Percentiles rank a stretch among this genome's conserved stretches.
Conservation (phyloP, 1,140 invertebrate species). For the Danaus melanippus region DNA sequence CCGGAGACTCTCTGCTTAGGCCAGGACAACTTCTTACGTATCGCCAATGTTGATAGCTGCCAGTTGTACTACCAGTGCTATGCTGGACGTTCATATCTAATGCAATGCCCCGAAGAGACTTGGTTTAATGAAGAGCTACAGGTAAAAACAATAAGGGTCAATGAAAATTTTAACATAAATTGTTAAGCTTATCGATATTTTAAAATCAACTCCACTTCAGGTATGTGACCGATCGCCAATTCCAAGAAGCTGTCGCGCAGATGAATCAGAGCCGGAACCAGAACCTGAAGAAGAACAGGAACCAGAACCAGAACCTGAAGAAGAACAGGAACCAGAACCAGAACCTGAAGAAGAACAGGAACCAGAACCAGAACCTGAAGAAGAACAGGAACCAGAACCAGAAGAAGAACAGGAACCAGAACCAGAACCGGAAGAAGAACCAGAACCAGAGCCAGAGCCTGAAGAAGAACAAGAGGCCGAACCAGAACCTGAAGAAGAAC, state of each 20-base stretch:
- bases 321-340: slow-evolving; percentile 25
- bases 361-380: slow-evolving; percentile 32
- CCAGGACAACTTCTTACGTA: slow-evolving; percentile 60
- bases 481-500: slow-evolving; percentile 14
- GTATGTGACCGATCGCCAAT: slow-evolving; percentile 47
- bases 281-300: slow-evolving; percentile 32
- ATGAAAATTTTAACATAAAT: too few relatives aligned
- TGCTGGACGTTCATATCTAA: slow-evolving; percentile 45
- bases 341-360: slow-evolving; percentile 33
- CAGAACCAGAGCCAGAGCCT: slow-evolving; percentile 18
- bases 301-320: slow-evolving; percentile 29
- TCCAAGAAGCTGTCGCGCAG: slow-evolving; percentile 33
- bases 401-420: slow-evolving; percentile 24
- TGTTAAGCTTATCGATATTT: too few relatives aligned
- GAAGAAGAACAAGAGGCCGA: slow-evolving; percentile 18
- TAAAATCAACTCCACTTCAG: slow-evolving; percentile 26
- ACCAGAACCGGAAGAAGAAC: slow-evolving; percentile 18
- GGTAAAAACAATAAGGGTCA: slow-evolving; percentile 24
- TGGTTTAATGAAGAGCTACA: slow-evolving; percentile 65
- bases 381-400: slow-evolving; percentile 31
- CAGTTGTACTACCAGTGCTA: slow-evolving; percentile 62
- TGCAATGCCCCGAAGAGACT: slow-evolving; percentile 49
- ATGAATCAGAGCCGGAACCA: slow-evolving; percentile 20
- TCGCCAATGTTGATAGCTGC: slow-evolving; percentile 48
- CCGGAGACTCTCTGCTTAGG: slow-evolving; percentile 59